phyloP scores from a whole-genome alignment of 2,888 invertebrate species.

The Plutella xylostella region DNA sequence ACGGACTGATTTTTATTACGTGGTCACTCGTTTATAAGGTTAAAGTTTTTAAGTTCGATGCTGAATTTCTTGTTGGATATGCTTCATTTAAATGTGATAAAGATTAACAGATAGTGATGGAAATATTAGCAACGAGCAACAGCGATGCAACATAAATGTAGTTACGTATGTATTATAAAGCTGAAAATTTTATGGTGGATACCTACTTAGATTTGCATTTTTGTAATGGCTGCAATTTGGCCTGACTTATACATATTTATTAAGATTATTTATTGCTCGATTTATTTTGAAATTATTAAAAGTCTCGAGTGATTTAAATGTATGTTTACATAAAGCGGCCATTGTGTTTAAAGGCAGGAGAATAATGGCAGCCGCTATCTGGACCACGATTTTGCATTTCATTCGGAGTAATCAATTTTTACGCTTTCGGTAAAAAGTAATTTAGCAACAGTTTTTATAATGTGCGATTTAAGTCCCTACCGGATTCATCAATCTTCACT shows the following conservation, averaged over 20 bases:
- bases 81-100: too few species aligned
- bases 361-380: constrained; percentile 36
- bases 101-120: too few species aligned
- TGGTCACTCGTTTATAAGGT: not conserved
- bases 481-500: too few species aligned
- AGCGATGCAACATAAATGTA: too few species aligned
- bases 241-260: constrained; percentile 51
- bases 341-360: constrained; percentile 45
- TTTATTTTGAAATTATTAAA: constrained; percentile 31
- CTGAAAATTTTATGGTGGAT: constrained; percentile 34
- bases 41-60: not conserved
- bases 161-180: too few species aligned
- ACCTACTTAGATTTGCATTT: constrained; percentile 43
- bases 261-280: constrained; percentile 46
- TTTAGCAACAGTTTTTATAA: constrained; percentile 6
- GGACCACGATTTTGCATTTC: constrained; percentile 40
- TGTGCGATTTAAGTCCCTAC: not conserved
- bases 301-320: constrained; percentile 44
- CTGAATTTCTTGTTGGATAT: too few species aligned
- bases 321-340: constrained; percentile 39
- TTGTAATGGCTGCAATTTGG: constrained; percentile 40
- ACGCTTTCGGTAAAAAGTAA: constrained; percentile 26
- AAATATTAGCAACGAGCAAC: too few species aligned
- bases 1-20: constrained; percentile 2
- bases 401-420: constrained; percentile 38